Evolutionary conservation across 2,797 vertebrate species (phyloP).

Genomic region (Sternarchorhynchus goeldii): DNA sequence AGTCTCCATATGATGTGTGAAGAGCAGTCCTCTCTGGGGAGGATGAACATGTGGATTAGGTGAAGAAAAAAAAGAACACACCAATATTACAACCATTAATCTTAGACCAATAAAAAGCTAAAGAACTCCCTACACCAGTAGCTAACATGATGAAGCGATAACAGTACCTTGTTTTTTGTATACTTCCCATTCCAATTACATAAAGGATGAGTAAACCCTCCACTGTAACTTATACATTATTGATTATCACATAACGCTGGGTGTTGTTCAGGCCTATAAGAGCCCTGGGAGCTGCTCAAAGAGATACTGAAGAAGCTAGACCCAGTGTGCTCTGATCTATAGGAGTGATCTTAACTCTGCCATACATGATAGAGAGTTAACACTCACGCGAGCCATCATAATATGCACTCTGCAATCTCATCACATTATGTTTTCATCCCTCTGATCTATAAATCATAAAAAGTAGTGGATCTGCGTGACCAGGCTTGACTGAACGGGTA

Average conservation of each 20-base stretch:
- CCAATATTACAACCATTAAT: conserved; percentile 40
- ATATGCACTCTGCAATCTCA: neutral
- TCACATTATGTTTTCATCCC: conserved; percentile 10
- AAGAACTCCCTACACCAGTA: conserved; percentile 1
- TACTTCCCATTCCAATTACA: conserved; percentile 37
- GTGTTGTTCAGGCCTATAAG: conserved; percentile 36
- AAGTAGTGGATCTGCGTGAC: neutral
- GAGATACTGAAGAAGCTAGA: conserved; percentile 2
- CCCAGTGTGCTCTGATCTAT: conserved; percentile 24
- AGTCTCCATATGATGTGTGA: neutral
- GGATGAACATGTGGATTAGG: neutral
- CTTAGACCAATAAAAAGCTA: conserved; percentile 27
- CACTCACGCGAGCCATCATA: neutral
- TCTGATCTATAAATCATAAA: neutral
- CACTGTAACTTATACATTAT: conserved; percentile 36
- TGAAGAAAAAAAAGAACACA: conserved; percentile 5
- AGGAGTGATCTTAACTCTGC: conserved; percentile 21
- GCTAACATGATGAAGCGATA: conserved; percentile 30
- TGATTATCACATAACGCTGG: conserved; percentile 39
- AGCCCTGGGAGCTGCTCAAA: conserved; percentile 16
- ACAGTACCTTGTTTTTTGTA: conserved; percentile 24
- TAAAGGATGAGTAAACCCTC: conserved; percentile 37
- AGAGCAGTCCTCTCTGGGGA: neutral
- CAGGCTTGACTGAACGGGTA: neutral
- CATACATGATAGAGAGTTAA: neutral